Evolutionary conservation across 2,797 vertebrate species (phyloP).

Genomic region (Tolypeutes matacus): DNA sequence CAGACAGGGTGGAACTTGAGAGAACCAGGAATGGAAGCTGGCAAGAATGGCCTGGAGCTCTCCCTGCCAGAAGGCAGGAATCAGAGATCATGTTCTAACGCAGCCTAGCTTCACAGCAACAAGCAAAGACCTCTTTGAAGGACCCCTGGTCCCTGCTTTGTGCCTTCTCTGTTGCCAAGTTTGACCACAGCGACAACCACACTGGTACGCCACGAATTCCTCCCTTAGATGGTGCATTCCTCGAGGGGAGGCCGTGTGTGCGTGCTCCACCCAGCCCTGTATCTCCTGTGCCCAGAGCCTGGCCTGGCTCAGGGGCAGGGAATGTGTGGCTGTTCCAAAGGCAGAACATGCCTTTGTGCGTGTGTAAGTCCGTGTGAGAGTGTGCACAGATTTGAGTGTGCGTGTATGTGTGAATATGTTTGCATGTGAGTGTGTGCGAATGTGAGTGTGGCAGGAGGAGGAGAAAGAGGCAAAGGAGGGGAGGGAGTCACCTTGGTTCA

Average conservation of each 20-base stretch:
- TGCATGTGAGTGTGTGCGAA: neutral
- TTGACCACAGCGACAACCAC: neutral
- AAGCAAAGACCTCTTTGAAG: neutral
- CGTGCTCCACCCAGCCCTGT: no score
- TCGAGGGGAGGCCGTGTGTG: neutral
- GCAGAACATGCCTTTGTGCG: neutral
- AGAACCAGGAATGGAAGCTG: neutral
- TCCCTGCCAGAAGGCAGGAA: neutral
- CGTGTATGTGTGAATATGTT: neutral
- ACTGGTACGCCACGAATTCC: neutral
- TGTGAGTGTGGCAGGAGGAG: neutral
- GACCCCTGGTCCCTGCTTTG: neutral
- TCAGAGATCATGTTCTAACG: neutral
- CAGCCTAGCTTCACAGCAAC: neutral
- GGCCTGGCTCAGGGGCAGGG: neutral
- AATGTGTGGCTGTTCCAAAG: neutral
- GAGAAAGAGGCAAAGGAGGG: no score
- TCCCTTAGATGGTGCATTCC: neutral
- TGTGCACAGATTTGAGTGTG: neutral
- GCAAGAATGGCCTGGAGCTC: neutral
- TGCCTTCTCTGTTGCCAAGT: neutral
- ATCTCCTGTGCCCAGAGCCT: neutral
- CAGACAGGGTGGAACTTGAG: neutral
- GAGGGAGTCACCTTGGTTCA: neutral
- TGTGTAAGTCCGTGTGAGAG: neutral